Evolutionary conservation across 2,797 vertebrate genomes (phyloP).

Genomic region (Coracias cyanogaster): DNA sequence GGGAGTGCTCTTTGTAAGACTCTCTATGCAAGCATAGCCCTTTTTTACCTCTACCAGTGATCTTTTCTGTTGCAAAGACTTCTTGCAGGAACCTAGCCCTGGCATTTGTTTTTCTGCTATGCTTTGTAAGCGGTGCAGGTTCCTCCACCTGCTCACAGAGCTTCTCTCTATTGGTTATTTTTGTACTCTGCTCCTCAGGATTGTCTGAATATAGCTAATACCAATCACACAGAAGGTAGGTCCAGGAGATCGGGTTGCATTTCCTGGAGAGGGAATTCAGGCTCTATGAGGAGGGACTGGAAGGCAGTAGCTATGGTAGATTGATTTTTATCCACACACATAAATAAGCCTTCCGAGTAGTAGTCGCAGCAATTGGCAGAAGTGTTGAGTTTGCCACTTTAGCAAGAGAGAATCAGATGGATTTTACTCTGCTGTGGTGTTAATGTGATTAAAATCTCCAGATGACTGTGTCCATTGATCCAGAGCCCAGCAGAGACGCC

Average conservation of each 20-base stretch:
- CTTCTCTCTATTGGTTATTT: neutral
- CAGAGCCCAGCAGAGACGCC: neutral
- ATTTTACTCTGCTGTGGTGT: neutral
- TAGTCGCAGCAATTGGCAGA: neutral
- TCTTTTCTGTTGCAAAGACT: neutral
- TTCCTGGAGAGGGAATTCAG: neutral
- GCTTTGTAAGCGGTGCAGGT: neutral
- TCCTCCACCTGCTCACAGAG: neutral
- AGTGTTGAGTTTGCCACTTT: neutral
- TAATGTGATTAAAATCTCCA: conserved; percentile 20
- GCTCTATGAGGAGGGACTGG: neutral
- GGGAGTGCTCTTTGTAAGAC: neutral
- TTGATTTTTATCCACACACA: neutral
- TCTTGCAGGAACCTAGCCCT: neutral
- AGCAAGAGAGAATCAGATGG: neutral
- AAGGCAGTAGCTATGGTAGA: neutral
- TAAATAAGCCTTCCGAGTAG: neutral
- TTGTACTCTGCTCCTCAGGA: neutral
- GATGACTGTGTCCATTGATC: conserved; percentile 22
- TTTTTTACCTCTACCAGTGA: neutral
- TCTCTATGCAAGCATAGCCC: neutral
- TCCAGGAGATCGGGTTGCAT: neutral
- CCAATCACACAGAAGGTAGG: neutral
- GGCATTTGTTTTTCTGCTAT: neutral
- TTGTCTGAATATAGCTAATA: neutral